phyloP scores from a whole-genome alignment of 2,113 vertebrate species.

The Aythya baeri region DNA sequence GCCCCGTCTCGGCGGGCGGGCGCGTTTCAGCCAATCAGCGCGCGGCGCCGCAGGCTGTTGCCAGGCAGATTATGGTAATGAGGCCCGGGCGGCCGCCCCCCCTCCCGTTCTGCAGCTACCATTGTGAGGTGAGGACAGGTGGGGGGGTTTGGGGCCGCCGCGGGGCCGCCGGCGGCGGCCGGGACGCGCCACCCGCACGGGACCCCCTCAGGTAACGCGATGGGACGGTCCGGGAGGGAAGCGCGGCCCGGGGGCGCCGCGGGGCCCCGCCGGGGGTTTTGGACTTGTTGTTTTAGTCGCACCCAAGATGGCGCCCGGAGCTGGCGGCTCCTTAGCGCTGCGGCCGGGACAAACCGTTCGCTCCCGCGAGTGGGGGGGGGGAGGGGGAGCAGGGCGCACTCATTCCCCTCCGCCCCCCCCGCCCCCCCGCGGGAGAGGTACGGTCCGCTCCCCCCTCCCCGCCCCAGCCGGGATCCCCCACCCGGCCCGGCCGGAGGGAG shows the following conservation, averaged over 20 bases:
- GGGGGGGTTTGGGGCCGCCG: slow-evolving; percentile 49
- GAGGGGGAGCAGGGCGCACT: neutral
- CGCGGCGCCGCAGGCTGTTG: slow-evolving; percentile 65
- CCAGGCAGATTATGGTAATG: slow-evolving; percentile 91
- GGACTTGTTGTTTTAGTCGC: slow-evolving; percentile 85
- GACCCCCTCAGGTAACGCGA: slow-evolving; percentile 58
- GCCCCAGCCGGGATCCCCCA: neutral
- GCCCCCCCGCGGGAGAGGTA: slow-evolving; percentile 10
- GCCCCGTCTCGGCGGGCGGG: neutral
- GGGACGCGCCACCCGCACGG: slow-evolving; percentile 15
- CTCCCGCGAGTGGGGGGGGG: slow-evolving; percentile 2
- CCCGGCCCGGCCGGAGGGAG: neutral
- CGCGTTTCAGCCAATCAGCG: slow-evolving; percentile 69
- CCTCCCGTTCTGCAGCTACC: slow-evolving; percentile 89
- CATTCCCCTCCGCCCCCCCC: neutral
- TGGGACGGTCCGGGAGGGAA: slow-evolving; percentile 10
- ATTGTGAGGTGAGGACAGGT: slow-evolving; percentile 92
- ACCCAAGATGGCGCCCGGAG: slow-evolving; percentile 88
- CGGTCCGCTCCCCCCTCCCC: slow-evolving; percentile 39
- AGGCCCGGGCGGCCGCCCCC: slow-evolving; percentile 72
- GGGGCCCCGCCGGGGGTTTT: slow-evolving; percentile 37
- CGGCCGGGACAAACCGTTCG: slow-evolving; percentile 60
- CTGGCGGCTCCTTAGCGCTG: neutral
- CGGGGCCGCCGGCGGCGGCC: neutral
- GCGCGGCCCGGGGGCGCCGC: neutral